Evolutionary conservation across 1,140 invertebrate species (phyloP).

Genomic region (Hycleus cichorii): DNA sequence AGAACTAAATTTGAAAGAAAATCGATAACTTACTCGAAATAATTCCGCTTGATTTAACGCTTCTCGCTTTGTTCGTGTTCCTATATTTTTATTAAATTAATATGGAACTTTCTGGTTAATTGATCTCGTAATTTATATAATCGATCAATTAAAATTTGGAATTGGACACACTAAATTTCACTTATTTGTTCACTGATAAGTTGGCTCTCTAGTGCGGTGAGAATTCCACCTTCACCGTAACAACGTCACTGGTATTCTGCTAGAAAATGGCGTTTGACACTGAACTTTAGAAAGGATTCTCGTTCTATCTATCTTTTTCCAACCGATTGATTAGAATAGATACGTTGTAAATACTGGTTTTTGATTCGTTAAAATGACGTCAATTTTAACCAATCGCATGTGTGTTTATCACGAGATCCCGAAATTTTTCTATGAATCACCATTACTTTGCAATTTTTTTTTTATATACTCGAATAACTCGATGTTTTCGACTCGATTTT

Average conservation of each 20-base stretch:
- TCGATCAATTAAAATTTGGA: no score
- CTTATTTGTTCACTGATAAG: no score
- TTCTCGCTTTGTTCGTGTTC: no score
- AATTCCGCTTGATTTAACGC: background rate
- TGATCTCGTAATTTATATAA: no score
- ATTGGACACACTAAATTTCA: no score
- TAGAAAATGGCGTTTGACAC: background rate
- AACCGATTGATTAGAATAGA: background rate
- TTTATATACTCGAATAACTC: no score
- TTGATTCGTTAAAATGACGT: conserved; percentile 6
- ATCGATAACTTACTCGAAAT: background rate
- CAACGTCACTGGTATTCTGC: conserved; percentile 6
- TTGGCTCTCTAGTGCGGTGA: background rate
- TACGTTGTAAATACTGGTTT: background rate
- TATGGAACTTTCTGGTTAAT: no score
- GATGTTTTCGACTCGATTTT: no score
- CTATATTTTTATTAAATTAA: no score
- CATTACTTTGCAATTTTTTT: conserved; percentile 7
- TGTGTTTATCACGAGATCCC: conserved; percentile 3
- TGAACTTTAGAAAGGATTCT: conserved; percentile 2
- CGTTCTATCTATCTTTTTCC: conserved; percentile 1
- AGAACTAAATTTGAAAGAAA: no score
- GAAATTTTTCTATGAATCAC: conserved; percentile 4
- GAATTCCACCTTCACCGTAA: background rate
- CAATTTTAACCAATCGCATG: background rate